A percentile compares a stretch with the other conserved stretches of the same genome.
Evolutionary conservation across 1,140 invertebrate species (phyloP).

Genomic region (Antheraea mylitta): DNA sequence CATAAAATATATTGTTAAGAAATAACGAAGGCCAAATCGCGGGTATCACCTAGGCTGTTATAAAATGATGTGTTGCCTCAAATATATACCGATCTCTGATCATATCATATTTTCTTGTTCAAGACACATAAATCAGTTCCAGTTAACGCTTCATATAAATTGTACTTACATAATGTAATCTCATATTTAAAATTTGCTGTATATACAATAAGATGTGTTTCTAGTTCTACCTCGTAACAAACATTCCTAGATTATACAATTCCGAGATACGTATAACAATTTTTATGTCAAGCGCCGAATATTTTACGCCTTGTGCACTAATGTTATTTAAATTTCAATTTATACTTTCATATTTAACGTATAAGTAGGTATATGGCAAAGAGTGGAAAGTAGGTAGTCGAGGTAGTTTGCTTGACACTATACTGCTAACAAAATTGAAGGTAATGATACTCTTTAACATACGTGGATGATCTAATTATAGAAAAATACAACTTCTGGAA

Average conservation of each 20-base stretch:
- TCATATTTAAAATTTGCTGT: no score
- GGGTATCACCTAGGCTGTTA: no score
- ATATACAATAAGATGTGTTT: not conserved
- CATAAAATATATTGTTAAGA: no score
- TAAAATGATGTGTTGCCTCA: no score
- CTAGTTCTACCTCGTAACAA: not conserved
- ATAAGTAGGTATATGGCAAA: not conserved
- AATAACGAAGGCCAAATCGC: no score
- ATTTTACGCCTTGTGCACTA: constrained; percentile 3
- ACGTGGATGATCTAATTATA: not conserved
- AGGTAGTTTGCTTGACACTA: no score
- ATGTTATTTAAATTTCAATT: constrained; percentile 2
- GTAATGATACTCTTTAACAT: not conserved
- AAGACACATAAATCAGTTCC: no score
- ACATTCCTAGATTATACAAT: not conserved
- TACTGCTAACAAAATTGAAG: not conserved
- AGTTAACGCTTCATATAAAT: no score
- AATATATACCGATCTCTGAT: no score
- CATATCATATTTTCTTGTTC: no score
- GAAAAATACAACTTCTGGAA: not conserved
- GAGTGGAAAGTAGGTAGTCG: not conserved
- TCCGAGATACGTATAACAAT: not conserved
- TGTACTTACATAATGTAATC: no score
- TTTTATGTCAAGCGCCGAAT: not conserved
- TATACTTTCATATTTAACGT: not conserved